phyloP scores from a whole-genome alignment of 2,113 vertebrate species.

The Ictalurus punctatus region DNA sequence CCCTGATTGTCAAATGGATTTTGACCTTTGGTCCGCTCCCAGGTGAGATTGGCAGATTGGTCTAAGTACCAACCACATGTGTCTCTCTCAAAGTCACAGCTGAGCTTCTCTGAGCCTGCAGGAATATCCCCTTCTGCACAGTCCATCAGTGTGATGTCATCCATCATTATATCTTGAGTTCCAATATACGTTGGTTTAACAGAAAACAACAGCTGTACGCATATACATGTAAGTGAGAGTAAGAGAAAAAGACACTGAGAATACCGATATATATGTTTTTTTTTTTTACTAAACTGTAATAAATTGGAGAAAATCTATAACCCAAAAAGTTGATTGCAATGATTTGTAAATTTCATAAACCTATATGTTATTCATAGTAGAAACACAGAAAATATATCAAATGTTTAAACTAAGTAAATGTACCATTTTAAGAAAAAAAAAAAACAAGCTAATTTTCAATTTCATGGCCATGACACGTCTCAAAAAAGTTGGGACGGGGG shows the following conservation, averaged over 20 bases:
- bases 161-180: constrained; percentile 64
- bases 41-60: constrained; percentile 58
- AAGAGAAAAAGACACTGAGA: background rate
- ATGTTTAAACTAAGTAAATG: too few relatives aligned
- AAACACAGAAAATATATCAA: too few relatives aligned
- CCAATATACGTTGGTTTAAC: fast-evolving
- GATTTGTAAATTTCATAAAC: too few relatives aligned
- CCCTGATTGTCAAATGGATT: background rate
- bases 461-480: too few relatives aligned
- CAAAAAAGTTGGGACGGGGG: too few relatives aligned
- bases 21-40: constrained; percentile 48
- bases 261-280: background rate
- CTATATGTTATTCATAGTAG: too few relatives aligned
- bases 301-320: background rate
- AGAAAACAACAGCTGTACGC: constrained; percentile 63
- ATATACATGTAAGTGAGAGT: background rate
- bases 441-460: too few relatives aligned
- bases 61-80: constrained; percentile 73
- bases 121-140: constrained; percentile 68
- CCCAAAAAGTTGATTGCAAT: too few relatives aligned
- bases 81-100: constrained; percentile 72
- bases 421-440: too few relatives aligned
- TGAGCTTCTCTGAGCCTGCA: constrained; percentile 62
- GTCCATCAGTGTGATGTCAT: constrained; percentile 67
- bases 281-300: background rate